Evolutionary conservation across 2,888 invertebrate species (phyloP), one percentile per base, ranked within the genome.

Genomic region (Nowickia ferox): DNA sequence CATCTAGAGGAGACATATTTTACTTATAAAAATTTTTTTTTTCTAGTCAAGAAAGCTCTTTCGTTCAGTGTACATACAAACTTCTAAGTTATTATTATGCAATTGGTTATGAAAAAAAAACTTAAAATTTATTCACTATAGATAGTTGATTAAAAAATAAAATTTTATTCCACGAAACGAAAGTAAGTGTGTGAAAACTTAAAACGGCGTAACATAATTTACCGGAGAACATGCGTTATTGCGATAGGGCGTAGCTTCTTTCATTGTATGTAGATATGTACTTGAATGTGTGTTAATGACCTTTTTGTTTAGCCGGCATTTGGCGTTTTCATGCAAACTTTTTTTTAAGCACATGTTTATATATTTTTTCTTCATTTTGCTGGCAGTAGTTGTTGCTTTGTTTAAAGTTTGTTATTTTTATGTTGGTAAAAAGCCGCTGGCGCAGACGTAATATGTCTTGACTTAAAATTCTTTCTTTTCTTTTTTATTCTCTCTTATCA

Each of bases 261-360:
- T 6, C 42, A 5, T 46, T 55, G 46, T 30, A 30, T 30, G 6
- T 30, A n/a, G n/a, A n/a, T 30, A 30, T 30, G 30, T 55, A 19
- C 44, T 46, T 38, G 51, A 68, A 78, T 84, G 76, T 63, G 76
- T 77, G 81, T 84, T 68, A 85, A 78, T 63, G 85, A 85, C 82
- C 85, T 78, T 68, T 65, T 57, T 9, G 9, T 19, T 57, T 1
- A 71, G 75, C 75, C 69, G 75, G 65, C 71, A 76, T 61, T 55
- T 80, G 40, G 38, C 10, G 65, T 84, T 69, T 63, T 51, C 17
- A 11, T 55, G 55, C 65, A 55, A 55, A 65, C 65, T 5, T 19
- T 61, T 71, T n/a, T 51, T 19, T 65, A 2, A 22, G 13, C 44
- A 51, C 19, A 30, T 80, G 17, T 13, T 40, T 53, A 40, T 42